phyloP scores from a whole-genome alignment of 2,888 invertebrate species.

The Polydrusus tereticollis region DNA sequence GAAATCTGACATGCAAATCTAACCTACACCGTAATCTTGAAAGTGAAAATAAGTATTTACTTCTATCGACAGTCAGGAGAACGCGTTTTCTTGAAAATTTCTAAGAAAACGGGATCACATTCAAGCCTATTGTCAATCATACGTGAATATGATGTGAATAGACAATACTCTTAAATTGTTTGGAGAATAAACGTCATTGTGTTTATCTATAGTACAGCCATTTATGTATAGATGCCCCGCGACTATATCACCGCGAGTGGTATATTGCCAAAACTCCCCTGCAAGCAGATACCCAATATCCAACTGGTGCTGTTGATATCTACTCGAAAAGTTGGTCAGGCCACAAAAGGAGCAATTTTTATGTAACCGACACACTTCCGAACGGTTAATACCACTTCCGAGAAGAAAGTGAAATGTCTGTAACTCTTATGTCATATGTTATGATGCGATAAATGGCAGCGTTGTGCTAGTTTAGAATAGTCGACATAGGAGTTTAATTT shows the following conservation, averaged over 20 bases:
- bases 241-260: neutral
- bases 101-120: too few species aligned
- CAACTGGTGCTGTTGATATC: constrained; percentile 9
- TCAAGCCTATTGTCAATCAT: too few species aligned
- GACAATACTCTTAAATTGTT: too few species aligned
- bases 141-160: too few species aligned
- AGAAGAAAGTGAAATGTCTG: constrained; percentile 46
- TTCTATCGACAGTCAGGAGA: too few species aligned
- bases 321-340: constrained; percentile 28
- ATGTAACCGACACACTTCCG: constrained; percentile 44
- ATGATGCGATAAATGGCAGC: neutral
- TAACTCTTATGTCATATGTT: constrained; percentile 24
- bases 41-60: too few species aligned
- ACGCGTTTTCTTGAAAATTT: too few species aligned
- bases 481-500: neutral
- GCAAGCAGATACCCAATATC: neutral
- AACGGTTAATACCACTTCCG: constrained; percentile 37
- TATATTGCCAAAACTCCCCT: constrained; percentile 32
- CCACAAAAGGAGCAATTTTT: constrained; percentile 38
- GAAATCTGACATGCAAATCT: too few species aligned
- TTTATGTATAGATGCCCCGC: neutral
- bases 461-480: neutral
- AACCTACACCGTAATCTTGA: too few species aligned
- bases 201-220: neutral
- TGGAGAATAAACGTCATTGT: too few species aligned